Base-by-base conservation (phyloP, 2,113 vertebrate species). In the Hiodon alosoides region DNA sequence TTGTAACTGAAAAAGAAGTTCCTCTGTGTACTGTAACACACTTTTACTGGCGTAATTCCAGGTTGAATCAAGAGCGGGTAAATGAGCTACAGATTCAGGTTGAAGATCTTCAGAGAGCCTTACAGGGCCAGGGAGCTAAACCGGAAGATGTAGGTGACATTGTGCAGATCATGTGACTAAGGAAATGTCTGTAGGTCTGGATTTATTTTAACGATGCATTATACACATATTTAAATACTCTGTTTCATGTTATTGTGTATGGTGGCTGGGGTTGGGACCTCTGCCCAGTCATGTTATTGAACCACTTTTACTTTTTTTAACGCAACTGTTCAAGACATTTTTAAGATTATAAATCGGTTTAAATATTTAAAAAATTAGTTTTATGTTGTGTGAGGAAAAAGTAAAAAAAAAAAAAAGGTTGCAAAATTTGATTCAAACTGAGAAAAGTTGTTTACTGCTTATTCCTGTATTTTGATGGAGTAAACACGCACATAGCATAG, bases 51-150 rank as follows among this genome's bases (percentile, higher is more conserved):
- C 76, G 16, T 55, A 73, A 74, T 59, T 73, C 61, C 81, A 98
- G 97, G 82, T 82, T 98, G 77, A 94, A 88, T 82, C 85, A 86
- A 81, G 95, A 95, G 77, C 89, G 85, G 5, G 85, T 96, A 62
- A 80, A 85, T 78, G 96, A 95, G 84, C 79, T 98, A 47, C 95
- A 97, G 79, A 94, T 94, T 81, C 96, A 99, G 84, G 92, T 99
- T 70, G 96, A 95, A 78, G 96, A 99, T 76, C 92, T 99, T 47
- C 97, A 99, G 75, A 98, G 92, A 81, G 91, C 93, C 71, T 89
- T 99, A 65, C 97, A 99, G 81, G 95, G 93, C 57, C 94, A 98
- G 79, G 95, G 91, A 4, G 83, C 91, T 79, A 97, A 95, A 85
- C 82, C 92, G 3, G 96, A 98, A 81, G 94, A 94, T 60, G 95